Evolutionary conservation across 2,888 invertebrate species (phyloP), one percentile per base, ranked within the genome.

Genomic region (Bursaphelenchus okinawaensis): DNA sequence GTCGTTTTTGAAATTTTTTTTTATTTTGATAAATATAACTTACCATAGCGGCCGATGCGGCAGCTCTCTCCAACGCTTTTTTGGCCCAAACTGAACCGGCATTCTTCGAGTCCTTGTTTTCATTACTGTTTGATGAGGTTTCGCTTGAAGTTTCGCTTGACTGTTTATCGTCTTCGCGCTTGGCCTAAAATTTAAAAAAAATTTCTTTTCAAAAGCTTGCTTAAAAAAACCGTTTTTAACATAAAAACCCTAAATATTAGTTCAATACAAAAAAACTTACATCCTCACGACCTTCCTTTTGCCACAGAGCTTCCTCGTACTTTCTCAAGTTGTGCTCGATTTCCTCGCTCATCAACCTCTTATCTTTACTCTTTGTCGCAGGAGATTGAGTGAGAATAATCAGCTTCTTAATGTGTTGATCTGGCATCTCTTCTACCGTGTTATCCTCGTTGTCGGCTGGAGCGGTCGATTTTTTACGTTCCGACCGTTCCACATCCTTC

Each of bases 271-370:
- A 40, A 16, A 40, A 40, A 40, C 40, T 54, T 54, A 54, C 60
- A 16, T 52, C 52, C 4, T 40, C 16, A 9, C 27, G 60, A 9
- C 60, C 60, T 27, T 73, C 63, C 23, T 24, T 63, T 55, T 69
- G 89, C 92, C 92, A 91, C 62, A 96, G 85, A 82, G 94, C 93
- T 82, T 94, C 92, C 84, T 98, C 96, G 78, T 96, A 98, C 78
- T 92, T 91, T 82, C 88, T 89, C 22, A 98, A 87, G n/a, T 96
- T 96, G 84, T 96, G 93, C 76, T 94, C 93, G 76, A 98, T 98
- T 52, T 91, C 90, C 85, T 93, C 90, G 76, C 91, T 93, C 76
- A 95, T 86, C 51, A 92, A 91, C 70, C 95, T 87, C 0, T 91
- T 90, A 20, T 68, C 62, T 52, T 70, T 72, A 81, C 92, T 93